Percentiles rank a stretch among this genome's conserved stretches.
These are phyloP conservation scores for Antigone vipio DNA, from an alignment of 2,113 vertebrate species.

Conservation along the genomic window DNA sequence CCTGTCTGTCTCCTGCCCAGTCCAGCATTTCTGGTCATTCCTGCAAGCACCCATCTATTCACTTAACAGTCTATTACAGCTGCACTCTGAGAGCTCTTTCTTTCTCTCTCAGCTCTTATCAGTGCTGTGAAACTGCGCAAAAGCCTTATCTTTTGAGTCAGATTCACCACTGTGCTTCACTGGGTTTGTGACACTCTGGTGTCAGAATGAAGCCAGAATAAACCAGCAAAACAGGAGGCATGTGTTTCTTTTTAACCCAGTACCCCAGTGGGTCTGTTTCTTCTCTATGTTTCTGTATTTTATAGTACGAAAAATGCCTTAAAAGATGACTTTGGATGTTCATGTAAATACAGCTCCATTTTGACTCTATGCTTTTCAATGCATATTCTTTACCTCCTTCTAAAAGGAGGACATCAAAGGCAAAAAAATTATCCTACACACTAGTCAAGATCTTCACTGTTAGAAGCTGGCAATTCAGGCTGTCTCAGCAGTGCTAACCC, in stretches of 20 bases:
- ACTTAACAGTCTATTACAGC: not conserved
- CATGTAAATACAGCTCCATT: not conserved
- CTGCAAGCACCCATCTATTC: not conserved
- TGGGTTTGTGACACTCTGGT: not conserved
- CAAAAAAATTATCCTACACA: not conserved
- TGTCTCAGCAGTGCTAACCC: not conserved
- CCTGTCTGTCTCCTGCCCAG: not conserved
- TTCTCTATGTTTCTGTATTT: not conserved
- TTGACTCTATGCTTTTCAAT: not conserved
- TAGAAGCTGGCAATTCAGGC: not conserved
- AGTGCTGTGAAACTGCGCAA: not conserved
- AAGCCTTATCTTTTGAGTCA: slow-evolving; percentile 6
- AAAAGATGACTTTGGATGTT: not conserved
- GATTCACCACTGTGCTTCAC: not conserved
- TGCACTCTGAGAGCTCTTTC: not conserved
- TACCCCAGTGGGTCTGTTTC: not conserved
- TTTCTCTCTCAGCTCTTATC: not conserved
- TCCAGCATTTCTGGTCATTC: not conserved
- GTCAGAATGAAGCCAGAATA: not conserved
- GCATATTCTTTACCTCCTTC: not conserved
- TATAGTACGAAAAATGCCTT: not conserved
- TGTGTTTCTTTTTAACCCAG: not conserved
- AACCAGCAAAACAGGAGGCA: not conserved
- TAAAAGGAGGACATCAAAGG: not conserved
- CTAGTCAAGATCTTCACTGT: not conserved